These are phyloP conservation scores for Tolmerus cingulatus DNA, from an alignment of 2,888 invertebrate genomes.

Conservation along the genomic window DNA sequence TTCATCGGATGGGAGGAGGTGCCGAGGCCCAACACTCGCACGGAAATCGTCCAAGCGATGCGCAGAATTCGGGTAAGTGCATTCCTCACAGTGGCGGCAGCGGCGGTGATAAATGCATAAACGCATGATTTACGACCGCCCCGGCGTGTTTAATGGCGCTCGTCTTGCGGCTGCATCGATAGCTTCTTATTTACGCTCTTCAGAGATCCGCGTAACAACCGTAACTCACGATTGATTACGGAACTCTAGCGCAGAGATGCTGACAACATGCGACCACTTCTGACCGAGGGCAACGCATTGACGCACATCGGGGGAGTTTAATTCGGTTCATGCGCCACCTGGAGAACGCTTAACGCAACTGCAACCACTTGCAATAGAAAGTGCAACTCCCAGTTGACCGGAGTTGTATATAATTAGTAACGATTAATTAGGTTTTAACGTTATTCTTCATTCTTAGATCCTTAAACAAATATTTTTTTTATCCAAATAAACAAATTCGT, in stretches of 20 bases:
- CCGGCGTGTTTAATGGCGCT: background rate
- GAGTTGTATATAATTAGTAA: too few relatives aligned
- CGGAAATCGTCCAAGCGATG: constrained; percentile 99
- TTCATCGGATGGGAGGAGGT: constrained; percentile 98
- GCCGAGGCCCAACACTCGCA: constrained; percentile 92
- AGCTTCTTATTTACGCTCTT: background rate
- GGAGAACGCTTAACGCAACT: background rate
- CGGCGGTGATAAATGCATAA: constrained; percentile 21
- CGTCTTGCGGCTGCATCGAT: background rate
- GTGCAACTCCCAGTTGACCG: too few relatives aligned
- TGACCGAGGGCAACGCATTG: background rate
- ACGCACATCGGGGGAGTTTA: background rate
- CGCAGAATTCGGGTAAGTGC: constrained; percentile 91
- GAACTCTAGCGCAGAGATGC: background rate
- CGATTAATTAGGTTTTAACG: too few relatives aligned
- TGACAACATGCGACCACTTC: background rate
- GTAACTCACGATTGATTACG: constrained; percentile 14
- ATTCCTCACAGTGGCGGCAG: background rate
- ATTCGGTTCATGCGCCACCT: background rate
- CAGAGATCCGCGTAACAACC: background rate
- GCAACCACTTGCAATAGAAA: background rate
- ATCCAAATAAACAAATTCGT: too few relatives aligned
- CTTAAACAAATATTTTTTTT: too few relatives aligned
- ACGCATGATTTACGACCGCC: constrained; percentile 9
- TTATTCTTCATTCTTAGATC: too few relatives aligned